These are phyloP conservation scores for Meiosimyza platycephala DNA, from an alignment of 2,888 invertebrate species.

Conservation along the genomic window DNA sequence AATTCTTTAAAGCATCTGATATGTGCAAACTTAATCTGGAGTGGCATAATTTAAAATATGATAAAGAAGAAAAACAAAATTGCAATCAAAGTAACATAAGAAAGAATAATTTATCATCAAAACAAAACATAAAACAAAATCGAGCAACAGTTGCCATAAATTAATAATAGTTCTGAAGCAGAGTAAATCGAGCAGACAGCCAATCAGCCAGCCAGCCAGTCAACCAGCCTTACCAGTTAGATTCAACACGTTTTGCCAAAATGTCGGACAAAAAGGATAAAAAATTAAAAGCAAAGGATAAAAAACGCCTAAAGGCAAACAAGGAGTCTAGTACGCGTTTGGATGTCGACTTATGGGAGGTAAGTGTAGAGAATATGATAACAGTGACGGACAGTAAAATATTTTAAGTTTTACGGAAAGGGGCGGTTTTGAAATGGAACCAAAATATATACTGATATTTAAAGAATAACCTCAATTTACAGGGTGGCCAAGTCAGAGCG, in stretches of 20 bases:
- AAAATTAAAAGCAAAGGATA: conserved; percentile 56
- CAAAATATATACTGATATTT: no score
- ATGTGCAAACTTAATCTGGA: no score
- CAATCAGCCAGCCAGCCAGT: no score
- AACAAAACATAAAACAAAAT: neutral
- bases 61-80: neutral
- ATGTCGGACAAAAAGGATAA: conserved; percentile 43
- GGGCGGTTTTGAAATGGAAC: no score
- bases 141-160: conserved; percentile 28
- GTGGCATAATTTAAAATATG: no score
- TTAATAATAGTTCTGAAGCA: neutral
- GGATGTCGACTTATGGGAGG: conserved; percentile 66
- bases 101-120: conserved; percentile 15
- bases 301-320: conserved; percentile 58
- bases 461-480: no score
- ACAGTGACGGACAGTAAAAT: no score
- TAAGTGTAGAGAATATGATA: conserved; percentile 46
- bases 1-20: no score
- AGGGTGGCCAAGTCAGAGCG: no score
- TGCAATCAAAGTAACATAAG: conserved; percentile 1
- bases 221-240: no score
- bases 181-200: no score
- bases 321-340: conserved; percentile 61
- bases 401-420: no score
- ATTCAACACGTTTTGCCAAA: conserved; percentile 19